Percentiles rank a stretch among this genome's conserved stretches.
Conservation (phyloP, 1,140 invertebrate species). For the Physella acuta region DNA sequence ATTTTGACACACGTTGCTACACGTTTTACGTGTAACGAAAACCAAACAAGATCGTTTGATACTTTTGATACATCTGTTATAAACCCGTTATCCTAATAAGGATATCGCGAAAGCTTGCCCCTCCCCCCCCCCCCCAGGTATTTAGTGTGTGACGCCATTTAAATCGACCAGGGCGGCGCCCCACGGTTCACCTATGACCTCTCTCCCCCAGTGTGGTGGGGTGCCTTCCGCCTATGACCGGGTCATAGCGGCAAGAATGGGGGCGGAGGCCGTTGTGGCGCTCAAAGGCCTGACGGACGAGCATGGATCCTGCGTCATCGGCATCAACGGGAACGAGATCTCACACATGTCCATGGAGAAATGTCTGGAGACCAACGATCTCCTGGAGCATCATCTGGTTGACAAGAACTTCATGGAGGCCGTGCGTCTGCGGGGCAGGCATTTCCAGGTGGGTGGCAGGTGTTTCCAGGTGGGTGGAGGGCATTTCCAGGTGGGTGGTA, state of each 20-base stretch:
- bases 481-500: too few relatives aligned
- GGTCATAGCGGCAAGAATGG: neutral
- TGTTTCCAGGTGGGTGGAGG: too few relatives aligned
- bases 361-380: neutral
- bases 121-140: too few relatives aligned
- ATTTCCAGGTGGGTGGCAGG: constrained; percentile 16
- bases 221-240: constrained; percentile 16
- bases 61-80: too few relatives aligned
- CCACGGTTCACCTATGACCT: neutral
- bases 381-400: neutral
- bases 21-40: too few relatives aligned
- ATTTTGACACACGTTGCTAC: too few relatives aligned
- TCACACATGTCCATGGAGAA: neutral
- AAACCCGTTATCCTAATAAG: too few relatives aligned
- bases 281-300: neutral
- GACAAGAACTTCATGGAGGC: constrained; percentile 8
- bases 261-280: neutral
- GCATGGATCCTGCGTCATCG: neutral
- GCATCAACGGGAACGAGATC: neutral
- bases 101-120: too few relatives aligned
- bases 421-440: neutral
- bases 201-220: constrained; percentile 11
- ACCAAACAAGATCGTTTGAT: too few relatives aligned
- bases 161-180: neutral
- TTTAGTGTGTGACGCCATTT: too few relatives aligned